Percentiles rank a stretch among this genome's conserved stretches.
These are phyloP conservation scores for Labeo calbasu DNA, from an alignment of 2,797 vertebrate species.

Conservation along the genomic window DNA sequence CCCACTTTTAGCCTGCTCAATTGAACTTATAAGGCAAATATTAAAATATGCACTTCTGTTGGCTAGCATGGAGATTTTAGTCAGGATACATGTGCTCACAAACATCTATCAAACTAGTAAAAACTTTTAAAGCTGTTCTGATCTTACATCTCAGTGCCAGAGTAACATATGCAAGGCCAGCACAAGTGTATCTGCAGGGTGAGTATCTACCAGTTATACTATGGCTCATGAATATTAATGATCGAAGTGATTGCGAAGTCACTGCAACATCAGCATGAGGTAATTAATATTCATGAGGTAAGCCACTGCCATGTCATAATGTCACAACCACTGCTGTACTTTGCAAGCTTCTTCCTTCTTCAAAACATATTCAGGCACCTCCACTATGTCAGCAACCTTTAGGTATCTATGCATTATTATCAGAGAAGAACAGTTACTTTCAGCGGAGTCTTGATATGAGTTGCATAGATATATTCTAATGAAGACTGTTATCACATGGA, in stretches of 20 bases:
- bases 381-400: neutral
- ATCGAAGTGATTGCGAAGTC: neutral
- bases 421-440: slow-evolving; percentile 21
- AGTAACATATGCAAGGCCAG: neutral
- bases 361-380: neutral
- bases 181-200: neutral
- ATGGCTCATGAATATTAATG: neutral
- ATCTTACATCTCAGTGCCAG: neutral
- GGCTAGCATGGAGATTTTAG: neutral
- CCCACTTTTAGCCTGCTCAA: neutral
- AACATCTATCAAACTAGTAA: neutral
- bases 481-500: neutral
- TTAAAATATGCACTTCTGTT: neutral
- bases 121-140: neutral
- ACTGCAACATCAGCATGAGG: neutral
- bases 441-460: neutral
- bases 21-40: neutral
- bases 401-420: slow-evolving; percentile 10
- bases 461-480: slow-evolving; percentile 20
- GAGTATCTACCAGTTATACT: neutral
- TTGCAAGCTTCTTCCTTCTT: neutral
- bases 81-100: neutral
- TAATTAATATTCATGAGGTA: slow-evolving; percentile 2
- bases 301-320: neutral
- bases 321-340: neutral